Evolutionary conservation across 2,888 invertebrate species (phyloP), one percentile per base, ranked within the genome.

Genomic region (Hipparchia sbordonii): DNA sequence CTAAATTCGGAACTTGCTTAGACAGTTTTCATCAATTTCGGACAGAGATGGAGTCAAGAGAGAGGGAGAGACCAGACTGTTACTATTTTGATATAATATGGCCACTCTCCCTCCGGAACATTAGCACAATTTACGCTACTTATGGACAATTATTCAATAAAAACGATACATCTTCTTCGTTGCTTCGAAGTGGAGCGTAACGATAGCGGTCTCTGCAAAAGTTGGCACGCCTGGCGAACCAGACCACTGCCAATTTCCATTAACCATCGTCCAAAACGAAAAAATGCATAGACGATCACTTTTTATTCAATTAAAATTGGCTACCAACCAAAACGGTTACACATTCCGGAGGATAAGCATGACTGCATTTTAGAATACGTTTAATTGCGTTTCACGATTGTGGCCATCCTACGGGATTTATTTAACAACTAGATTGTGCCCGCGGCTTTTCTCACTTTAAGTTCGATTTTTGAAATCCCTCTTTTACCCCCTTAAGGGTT

Each of bases 301-400:
- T 93, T 93, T 92, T 88, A 92, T 93, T 93, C 93, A 93, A 93
- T 93, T 93, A 92, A 93, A 90, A 93, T 92, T 93, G 93, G 92
- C 92, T 79, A 81, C 86, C 84, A 85, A 93, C 80, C 81, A 82
- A 82, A 82, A 79, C 81, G 81, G 79, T 77, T 76, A 77, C 78
- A 77, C 77, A 76, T 76, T 79, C 77, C 72, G 74, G 75, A 71
- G 74, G 78, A 78, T 76, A 78, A 80, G 79, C 79, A 75, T 78
- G 74, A 74, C 74, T 77, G 77, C 75, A 77, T 77, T 79, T 79
- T 77, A 77, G 74, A 77, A 72, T 69, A 74, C 72, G 67, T 75
- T 77, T 76, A 77, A 78, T 77, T 78, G 76, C 74, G 71, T 78
- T 77, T 68, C 65, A 70, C 70, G 72, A 75, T 76, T 67, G 61